Base-by-base conservation (phyloP, 2,888 invertebrate genomes). In the Priocnemis perturbator region DNA sequence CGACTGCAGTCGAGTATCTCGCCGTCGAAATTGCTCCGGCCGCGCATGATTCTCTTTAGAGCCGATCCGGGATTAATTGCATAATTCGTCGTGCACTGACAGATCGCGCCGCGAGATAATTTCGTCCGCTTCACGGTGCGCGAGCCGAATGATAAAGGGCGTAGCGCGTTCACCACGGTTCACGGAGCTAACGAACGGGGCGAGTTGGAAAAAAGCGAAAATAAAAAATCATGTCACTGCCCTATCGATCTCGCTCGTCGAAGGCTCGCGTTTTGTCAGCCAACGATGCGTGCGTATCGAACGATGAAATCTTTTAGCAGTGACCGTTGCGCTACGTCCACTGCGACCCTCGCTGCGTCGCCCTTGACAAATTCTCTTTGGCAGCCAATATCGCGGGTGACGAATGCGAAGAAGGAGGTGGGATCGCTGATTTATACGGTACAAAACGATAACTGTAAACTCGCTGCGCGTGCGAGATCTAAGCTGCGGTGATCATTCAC, bases 61-160 rank as follows among this genome's bases (percentile, higher is more conserved):
- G 44, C 58, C 44, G 37, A 37, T 50, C 21, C 50, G 26, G 9
- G 50, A 64, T 64, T 64, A 48, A 53, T 63, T 53, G 21, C 60
- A 47, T 60, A 53, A 63, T 63, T 44, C 56, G 65, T 65, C 45
- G 47, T 19, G 17, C 44, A 37, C 48, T 21, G 65, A 52, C 44
- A 19, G 60, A 60, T 63, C 19, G 44, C 55, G 45, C 48, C 56
- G 48, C 30, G 56, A 50, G 55, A 65, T 60, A 37, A 65, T 65
- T 59, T 65, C 59, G 37, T 55, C 45, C 47, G 59, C 47, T 60
- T 65, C 65, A 65, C 55, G 65, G 64, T 64, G 44, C 17, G 58
- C 58, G 58, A 58, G 50, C 64, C 20, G 44, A 44, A 58, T 64
- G 53, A 64, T 58, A 48, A 64, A 58, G 57, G 50, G 21, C 58